Percentiles rank a stretch among this genome's conserved stretches.
phyloP scores from a whole-genome alignment of 2,113 vertebrate genomes.

The Vulpes lagopus region DNA sequence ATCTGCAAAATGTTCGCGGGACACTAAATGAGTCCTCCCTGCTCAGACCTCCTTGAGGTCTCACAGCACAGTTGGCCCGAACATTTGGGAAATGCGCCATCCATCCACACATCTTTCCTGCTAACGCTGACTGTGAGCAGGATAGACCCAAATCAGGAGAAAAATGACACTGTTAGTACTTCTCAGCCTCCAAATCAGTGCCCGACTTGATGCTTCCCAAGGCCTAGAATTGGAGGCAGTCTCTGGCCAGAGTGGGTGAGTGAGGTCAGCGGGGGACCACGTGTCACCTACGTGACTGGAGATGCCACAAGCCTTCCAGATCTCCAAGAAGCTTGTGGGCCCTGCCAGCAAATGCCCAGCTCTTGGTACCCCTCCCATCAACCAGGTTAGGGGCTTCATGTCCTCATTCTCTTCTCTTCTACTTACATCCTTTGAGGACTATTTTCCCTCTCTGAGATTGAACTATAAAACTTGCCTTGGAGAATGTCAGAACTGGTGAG shows the following conservation, averaged over 20 bases:
- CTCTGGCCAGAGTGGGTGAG: background rate
- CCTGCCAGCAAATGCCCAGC: background rate
- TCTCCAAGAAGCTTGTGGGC: background rate
- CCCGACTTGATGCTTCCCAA: background rate
- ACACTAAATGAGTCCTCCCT: background rate
- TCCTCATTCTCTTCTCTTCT: constrained; percentile 7
- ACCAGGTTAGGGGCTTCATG: background rate
- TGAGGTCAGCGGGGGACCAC: background rate
- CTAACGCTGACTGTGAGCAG: background rate
- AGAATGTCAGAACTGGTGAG: constrained; percentile 9
- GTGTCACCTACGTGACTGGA: background rate
- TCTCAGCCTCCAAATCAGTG: background rate
- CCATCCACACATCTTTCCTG: background rate
- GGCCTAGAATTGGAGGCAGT: background rate
- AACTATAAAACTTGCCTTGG: background rate
- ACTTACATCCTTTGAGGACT: background rate
- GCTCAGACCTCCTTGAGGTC: background rate
- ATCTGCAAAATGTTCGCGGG: background rate
- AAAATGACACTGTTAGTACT: background rate
- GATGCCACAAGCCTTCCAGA: background rate
- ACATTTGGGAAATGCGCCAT: background rate
- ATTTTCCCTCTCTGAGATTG: background rate
- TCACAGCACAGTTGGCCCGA: accelerated
- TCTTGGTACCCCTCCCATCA: background rate
- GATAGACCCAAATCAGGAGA: background rate